phyloP scores from a whole-genome alignment of 2,113 vertebrate genomes.

The Neolamprologus hecqui region DNA sequence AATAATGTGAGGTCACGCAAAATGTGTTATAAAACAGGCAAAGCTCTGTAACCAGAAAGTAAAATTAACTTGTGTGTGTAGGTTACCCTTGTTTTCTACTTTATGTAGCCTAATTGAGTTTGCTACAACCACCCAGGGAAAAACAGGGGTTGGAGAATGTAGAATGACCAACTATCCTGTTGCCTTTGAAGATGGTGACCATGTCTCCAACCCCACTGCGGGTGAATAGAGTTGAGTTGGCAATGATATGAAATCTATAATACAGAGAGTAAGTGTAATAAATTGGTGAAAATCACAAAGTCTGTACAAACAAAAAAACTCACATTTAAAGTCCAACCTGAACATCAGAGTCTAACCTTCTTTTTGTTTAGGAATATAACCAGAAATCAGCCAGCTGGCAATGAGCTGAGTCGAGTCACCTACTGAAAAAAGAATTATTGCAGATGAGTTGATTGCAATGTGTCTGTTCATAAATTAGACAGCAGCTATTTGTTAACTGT shows the following conservation, averaged over 20 bases:
- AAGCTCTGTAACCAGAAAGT: not conserved
- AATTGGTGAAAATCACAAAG: not conserved
- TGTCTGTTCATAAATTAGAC: not conserved
- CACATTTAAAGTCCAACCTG: not conserved
- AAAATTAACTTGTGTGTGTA: not conserved
- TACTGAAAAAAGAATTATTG: not conserved
- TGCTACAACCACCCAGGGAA: not conserved
- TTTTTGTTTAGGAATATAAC: not conserved
- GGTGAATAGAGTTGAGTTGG: not conserved
- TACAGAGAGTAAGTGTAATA: not conserved
- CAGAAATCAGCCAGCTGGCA: not conserved
- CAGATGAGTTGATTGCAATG: not conserved
- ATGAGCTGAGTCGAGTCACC: not conserved
- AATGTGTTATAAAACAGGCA: not conserved
- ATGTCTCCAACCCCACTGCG: not conserved
- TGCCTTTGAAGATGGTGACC: not conserved
- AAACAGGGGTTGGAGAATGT: not conserved
- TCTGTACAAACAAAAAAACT: not conserved
- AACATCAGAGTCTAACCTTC: not conserved
- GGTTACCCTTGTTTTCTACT: not conserved
- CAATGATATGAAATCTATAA: not conserved
- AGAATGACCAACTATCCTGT: not conserved
- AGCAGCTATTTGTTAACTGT: not conserved
- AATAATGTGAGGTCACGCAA: not conserved
- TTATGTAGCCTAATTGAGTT: not conserved